Evolutionary conservation across 2,888 invertebrate genomes (phyloP).

Genomic region (Polietes domitor): DNA sequence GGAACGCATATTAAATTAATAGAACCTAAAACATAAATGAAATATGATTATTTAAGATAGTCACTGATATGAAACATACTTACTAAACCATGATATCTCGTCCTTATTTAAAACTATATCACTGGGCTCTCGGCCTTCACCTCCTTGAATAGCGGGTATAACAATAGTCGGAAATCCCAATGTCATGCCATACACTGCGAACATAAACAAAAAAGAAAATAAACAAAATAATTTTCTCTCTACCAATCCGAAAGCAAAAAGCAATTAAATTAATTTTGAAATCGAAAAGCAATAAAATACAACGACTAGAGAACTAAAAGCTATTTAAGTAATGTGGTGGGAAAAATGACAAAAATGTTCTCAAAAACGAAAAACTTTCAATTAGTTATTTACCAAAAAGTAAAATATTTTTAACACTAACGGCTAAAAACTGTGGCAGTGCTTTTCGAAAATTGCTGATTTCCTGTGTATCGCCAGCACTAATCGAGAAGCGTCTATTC

Average conservation of each 20-base stretch:
- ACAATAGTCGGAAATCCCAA: constrained; percentile 91
- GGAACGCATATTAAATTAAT: constrained; percentile 91
- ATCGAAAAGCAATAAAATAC: not conserved
- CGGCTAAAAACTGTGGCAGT: constrained; percentile 89
- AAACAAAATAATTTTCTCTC: not conserved
- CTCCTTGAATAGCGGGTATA: constrained; percentile 87
- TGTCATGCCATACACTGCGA: constrained; percentile 88
- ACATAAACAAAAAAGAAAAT: constrained; percentile 18
- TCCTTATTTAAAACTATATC: constrained; percentile 83
- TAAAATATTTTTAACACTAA: constrained; percentile 89
- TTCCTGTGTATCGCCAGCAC: constrained; percentile 71
- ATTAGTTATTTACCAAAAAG: constrained; percentile 83
- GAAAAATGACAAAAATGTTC: not conserved
- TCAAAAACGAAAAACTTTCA: constrained; percentile 14
- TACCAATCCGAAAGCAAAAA: not conserved
- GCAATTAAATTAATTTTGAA: constrained; percentile 16
- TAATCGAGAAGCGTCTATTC: constrained; percentile 67
- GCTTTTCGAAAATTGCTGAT: constrained; percentile 83
- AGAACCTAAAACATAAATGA: constrained; percentile 83
- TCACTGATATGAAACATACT: constrained; percentile 45
- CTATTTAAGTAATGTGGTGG: not conserved
- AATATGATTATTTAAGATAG: constrained; percentile 15
- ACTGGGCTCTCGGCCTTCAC: constrained; percentile 78
- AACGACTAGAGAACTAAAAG: not conserved
- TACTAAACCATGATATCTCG: constrained; percentile 89